These are phyloP conservation scores for Eucriotettix oculatus DNA, from an alignment of 2,888 invertebrate genomes.

Conservation along the genomic window DNA sequence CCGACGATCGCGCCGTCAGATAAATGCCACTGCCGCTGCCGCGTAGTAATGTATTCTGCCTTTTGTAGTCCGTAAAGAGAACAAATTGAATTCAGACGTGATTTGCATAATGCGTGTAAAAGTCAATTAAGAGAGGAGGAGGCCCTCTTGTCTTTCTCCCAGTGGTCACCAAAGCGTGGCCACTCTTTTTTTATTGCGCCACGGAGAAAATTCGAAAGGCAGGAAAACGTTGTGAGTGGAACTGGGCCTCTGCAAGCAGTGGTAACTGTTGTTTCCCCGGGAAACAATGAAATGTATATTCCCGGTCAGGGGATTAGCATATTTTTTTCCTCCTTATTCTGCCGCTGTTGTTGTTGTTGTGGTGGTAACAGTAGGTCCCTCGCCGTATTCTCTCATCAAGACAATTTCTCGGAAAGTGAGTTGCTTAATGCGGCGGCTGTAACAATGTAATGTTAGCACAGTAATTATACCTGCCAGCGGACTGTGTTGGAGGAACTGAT, in stretches of 20 bases:
- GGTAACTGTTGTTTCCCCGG: neutral
- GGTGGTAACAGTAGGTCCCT: too few relatives aligned
- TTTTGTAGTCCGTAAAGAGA: neutral
- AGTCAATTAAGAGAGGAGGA: neutral
- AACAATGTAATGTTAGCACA: neutral
- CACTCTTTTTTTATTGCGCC: too few relatives aligned
- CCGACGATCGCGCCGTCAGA: neutral
- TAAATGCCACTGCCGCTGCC: neutral
- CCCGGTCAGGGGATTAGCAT: neutral
- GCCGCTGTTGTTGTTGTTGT: neutral
- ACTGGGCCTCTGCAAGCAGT: neutral
- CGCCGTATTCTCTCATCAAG: neutral
- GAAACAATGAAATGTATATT: neutral
- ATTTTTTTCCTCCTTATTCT: neutral
- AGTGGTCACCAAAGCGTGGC: neutral
- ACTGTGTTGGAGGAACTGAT: too few relatives aligned
- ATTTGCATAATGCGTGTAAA: neutral
- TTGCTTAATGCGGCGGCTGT: neutral
- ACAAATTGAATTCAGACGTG: neutral
- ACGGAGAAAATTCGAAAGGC: neutral
- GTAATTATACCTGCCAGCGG: neutral
- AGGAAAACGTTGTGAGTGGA: neutral
- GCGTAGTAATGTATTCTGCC: neutral
- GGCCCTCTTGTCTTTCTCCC: neutral
- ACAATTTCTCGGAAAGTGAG: neutral